phyloP scores from a whole-genome alignment of 2,888 invertebrate genomes.

The Drepanosiphum platanoidis region DNA sequence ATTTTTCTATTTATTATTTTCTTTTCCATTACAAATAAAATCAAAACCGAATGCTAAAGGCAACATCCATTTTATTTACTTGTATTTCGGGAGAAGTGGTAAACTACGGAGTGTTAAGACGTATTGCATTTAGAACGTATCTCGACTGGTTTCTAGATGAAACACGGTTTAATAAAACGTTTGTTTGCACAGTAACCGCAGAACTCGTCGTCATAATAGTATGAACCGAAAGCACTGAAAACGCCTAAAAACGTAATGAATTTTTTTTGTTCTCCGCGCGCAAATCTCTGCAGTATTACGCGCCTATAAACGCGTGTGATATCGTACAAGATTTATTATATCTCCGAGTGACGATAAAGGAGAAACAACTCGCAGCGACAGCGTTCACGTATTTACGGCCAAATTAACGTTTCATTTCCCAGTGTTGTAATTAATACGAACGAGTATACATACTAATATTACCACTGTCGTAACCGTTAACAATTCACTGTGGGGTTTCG shows the following conservation, averaged over 20 bases:
- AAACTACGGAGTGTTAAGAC: constrained; percentile 7
- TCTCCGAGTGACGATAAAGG: background rate
- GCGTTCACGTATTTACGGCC: background rate
- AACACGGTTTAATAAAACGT: background rate
- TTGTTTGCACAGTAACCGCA: background rate
- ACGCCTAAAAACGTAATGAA: background rate
- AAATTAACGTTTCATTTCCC: background rate
- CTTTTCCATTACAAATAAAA: constrained; percentile 22
- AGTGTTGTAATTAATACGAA: constrained; percentile 32
- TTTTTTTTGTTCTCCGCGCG: too few relatives aligned
- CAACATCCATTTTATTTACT: constrained; percentile 24
- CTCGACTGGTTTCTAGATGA: background rate
- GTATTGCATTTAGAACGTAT: constrained; percentile 8
- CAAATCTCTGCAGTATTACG: background rate
- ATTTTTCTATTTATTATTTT: constrained; percentile 28
- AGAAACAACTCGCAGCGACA: background rate
- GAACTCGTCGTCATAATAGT: background rate
- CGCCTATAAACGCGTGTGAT: background rate
- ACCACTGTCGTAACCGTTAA: background rate
- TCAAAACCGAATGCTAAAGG: background rate
- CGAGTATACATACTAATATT: background rate
- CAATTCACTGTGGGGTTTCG: background rate
- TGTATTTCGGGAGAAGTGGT: background rate
- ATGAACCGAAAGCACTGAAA: background rate
- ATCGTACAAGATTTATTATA: background rate